Base-by-base conservation (phyloP, 2,113 vertebrate genomes). In the Lanius ludovicianus region DNA sequence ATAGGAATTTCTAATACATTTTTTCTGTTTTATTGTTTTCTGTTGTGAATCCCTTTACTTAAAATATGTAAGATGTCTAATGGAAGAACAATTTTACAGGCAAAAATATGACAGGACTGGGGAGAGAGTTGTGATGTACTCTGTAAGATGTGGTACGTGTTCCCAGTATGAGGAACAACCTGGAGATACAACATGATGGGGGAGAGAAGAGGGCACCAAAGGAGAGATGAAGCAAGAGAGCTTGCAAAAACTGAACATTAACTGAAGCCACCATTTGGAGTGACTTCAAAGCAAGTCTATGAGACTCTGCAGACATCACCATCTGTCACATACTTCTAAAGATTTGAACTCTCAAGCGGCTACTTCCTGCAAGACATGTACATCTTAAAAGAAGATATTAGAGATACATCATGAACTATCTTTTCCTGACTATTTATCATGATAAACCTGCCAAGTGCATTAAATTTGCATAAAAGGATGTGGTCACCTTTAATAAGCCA, bases 401-500 rank as follows among this genome's bases (percentile, higher is more conserved):
- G 81, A 94, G 70, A 80, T 85, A 93, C 84, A 96, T 96, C 93
- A 83, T 85, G 82, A 90, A 90, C 91, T 60, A 90, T 91, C 81
- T 95, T 75, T 86, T 88, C 71, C 82, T 86, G 55, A 90, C 39
- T 87, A 88, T 95, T 95, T 88, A 95, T 95, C 93, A 94, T 86
- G 46, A 95, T 80, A 94, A 96, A 95, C 60, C 85, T 93, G 90
- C 76, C 93, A 96, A 90, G 71, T 67, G 63, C 93, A 90, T 95
- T 96, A 95, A 69, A 95, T 95, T 91, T 96, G 87, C 93, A 96
- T 96, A 95, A 93, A 95, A 94, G 87, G 84, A 93, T 90, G 84
- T 86, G 75, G 94, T 95, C 50, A 6, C 79, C 75, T 91, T 83
- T 91, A 94, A 96, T 95, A 94, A 94, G 63, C 47, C 50, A 90